These are phyloP conservation scores for Drosophila barbarae DNA, from an alignment of 2,888 invertebrate species.

Conservation along the genomic window DNA sequence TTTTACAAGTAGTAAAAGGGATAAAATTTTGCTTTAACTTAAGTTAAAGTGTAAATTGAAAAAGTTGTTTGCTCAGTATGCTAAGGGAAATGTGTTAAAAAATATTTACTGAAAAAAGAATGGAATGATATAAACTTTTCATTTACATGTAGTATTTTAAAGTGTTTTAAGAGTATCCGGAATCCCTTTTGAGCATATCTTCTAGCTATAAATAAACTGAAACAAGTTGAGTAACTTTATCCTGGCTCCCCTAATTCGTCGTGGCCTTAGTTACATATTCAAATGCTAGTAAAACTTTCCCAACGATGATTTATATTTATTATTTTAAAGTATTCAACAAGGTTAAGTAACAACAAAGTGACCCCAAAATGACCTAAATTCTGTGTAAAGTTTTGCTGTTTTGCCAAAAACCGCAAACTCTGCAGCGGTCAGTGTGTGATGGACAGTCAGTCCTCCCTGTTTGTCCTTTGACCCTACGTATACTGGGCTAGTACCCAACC, in stretches of 20 bases:
- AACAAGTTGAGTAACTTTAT: neutral
- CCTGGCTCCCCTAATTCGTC: neutral
- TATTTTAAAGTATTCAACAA: conserved; percentile 17
- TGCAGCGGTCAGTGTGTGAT: conserved; percentile 15
- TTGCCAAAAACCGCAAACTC: conserved; percentile 30
- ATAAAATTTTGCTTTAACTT: neutral
- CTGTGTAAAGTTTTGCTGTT: conserved; percentile 32
- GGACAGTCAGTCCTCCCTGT: neutral
- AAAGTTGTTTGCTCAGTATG: too few species aligned
- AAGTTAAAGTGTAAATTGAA: neutral
- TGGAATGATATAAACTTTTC: neutral
- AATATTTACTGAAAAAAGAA: neutral
- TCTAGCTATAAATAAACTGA: too few species aligned
- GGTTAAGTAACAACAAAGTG: conserved; percentile 19
- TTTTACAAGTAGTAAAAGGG: neutral
- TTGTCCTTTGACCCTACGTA: conserved; percentile 10
- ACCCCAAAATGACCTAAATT: conserved; percentile 53
- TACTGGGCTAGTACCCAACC: conserved; percentile 15
- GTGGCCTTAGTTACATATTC: neutral
- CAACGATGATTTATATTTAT: conserved; percentile 1
- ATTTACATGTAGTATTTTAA: neutral
- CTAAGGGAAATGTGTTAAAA: too few species aligned
- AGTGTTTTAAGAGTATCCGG: neutral
- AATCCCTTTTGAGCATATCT: neutral
- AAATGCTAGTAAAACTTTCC: neutral